Evolutionary conservation across 2,113 vertebrate genomes (phyloP), one percentile per base, ranked within the genome.

Genomic region (Dolichotis patagonum): DNA sequence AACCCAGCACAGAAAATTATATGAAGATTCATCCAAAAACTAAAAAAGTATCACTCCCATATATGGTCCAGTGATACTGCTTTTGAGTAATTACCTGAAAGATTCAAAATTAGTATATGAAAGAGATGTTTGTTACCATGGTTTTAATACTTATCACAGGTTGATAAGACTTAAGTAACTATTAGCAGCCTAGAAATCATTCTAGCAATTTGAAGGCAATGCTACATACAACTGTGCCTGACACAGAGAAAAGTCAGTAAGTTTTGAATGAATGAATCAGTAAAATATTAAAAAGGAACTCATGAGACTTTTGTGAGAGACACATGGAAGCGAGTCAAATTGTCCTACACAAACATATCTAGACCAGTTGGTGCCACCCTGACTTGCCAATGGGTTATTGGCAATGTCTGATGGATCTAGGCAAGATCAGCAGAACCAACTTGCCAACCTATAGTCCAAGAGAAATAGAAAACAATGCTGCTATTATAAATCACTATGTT

Each of bases 281-380:
- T 77, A 28, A 77, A 93, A 81, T n/a, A 84, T 65, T 71, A 41
- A 91, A 58, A 95, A 32, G 60, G 32, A n/a, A 75, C 75, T 75
- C 35, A 73, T 20, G 22, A 49, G 10, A 85, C 30, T 91, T 84
- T 32, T 77, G 30, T 41, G 5, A 32, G 22, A 90, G 49, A 86
- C 67, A 14, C 3, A 20, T 58, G 63, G 7, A 92, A 30, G 22
- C 63, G 26, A 82, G 22, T 17, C 13, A 24, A 84, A 24, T 26
- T 90, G 24, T 35, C 38, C 81, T 71, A 69, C 38, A 78, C 8
- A 91, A 82, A 22, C 28, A 12, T 28, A 71, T 63, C 35, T 43
- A 82, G 19, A 80, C 62, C 0, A 88, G 8, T 60, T 28, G 71
- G 11, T 43, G 43, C 5, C 35, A 78, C 17, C 4, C 46, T 63